These are phyloP conservation scores for Tokudaia muenninki DNA, from an alignment of 2,797 vertebrate species.

Conservation along the genomic window DNA sequence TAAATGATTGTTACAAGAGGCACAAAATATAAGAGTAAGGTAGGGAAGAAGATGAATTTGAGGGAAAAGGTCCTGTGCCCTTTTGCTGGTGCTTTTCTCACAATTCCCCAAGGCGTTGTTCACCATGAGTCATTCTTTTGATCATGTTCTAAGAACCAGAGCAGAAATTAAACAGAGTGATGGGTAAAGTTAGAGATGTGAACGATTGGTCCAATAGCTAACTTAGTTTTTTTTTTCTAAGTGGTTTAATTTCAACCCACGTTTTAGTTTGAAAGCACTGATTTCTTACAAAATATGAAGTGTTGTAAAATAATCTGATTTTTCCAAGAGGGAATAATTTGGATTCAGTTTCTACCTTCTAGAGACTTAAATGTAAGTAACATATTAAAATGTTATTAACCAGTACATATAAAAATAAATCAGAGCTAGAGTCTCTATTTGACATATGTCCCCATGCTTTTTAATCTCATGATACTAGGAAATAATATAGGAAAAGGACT, in stretches of 20 bases:
- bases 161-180: not conserved
- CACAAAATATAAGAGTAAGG: not conserved
- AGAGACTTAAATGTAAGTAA: not conserved
- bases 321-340: not conserved
- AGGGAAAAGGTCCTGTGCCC: not conserved
- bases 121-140: not conserved
- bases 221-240: not conserved
- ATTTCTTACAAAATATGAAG: not conserved
- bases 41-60: not conserved
- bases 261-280: not conserved
- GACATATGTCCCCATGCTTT: not conserved
- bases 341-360: not conserved
- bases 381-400: not conserved
- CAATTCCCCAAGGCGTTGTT: not conserved
- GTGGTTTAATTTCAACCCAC: not conserved
- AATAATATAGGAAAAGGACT: not conserved
- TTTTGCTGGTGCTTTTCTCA: not conserved
- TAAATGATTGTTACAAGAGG: not conserved
- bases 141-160: not conserved
- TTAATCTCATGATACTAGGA: not conserved
- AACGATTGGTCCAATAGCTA: fast-evolving
- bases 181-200: not conserved
- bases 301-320: not conserved
- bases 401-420: not conserved
- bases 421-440: not conserved